A percentile compares a stretch with the other conserved stretches of the same genome.
phyloP scores from a whole-genome alignment of 2,797 vertebrate species.

The Typhlichthys subterraneus region DNA sequence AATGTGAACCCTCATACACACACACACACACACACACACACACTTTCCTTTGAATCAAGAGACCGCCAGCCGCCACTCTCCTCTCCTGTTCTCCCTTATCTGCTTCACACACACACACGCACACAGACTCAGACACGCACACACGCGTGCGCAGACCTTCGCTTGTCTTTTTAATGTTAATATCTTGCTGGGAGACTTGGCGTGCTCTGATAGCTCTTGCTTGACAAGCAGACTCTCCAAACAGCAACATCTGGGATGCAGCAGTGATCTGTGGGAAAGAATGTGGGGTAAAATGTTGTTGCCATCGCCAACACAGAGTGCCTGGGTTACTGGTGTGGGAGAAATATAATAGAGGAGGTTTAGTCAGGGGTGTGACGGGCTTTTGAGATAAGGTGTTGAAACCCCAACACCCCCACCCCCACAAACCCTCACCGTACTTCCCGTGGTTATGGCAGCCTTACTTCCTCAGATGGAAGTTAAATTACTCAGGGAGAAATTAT shows the following conservation, averaged over 20 bases:
- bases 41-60: conserved; percentile 69
- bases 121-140: neutral
- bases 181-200: conserved; percentile 67
- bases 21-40: no score
- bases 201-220: conserved; percentile 65
- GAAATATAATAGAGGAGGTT: conserved; percentile 35
- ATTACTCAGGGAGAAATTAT: conserved; percentile 1
- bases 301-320: neutral
- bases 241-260: conserved; percentile 63
- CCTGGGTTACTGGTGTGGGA: conserved; percentile 66
- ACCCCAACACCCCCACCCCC: neutral
- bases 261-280: conserved; percentile 71
- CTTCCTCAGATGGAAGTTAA: neutral
- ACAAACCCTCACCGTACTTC: no score
- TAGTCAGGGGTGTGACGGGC: conserved; percentile 9
- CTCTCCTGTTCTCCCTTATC: conserved; percentile 15
- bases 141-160: neutral
- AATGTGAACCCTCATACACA: conserved; percentile 57
- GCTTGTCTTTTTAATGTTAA: conserved; percentile 72
- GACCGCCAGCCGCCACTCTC: conserved; percentile 47
- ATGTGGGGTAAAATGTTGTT: conserved; percentile 19
- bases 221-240: conserved; percentile 67
- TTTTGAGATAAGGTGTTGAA: conserved; percentile 16
- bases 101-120: neutral
- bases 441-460: neutral